Conservation (phyloP, 2,797 vertebrate species). For the Poeciliopsis paucimaculata region DNA sequence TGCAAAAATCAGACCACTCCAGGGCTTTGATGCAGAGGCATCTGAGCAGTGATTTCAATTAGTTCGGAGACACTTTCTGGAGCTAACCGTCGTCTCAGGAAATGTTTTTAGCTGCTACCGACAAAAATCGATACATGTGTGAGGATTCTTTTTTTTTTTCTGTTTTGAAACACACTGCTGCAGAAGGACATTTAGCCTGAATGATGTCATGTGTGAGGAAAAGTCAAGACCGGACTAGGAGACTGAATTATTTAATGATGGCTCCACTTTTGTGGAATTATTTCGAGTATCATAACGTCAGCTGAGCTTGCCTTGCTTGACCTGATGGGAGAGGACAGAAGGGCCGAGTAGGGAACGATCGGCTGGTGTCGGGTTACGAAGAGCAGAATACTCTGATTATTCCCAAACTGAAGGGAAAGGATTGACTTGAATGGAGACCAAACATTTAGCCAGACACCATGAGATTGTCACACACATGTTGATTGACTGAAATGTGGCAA, state of each 20-base stretch:
- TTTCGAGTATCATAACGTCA: conserved; percentile 94
- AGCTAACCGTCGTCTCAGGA: conserved; percentile 25
- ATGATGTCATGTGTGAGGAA: conserved; percentile 84
- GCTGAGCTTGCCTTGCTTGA: conserved; percentile 84
- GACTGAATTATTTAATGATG: conserved; percentile 89
- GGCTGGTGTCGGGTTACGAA: conserved; percentile 88
- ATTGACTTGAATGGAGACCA: conserved; percentile 86
- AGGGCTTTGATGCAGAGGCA: conserved; percentile 59
- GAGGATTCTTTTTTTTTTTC: conserved; percentile 20
- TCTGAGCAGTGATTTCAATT: conserved; percentile 41
- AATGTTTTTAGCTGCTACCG: conserved; percentile 36
- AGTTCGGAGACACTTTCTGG: conserved; percentile 37
- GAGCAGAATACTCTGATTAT: conserved; percentile 91
- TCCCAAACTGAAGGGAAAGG: conserved; percentile 87
- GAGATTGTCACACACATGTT: neutral
- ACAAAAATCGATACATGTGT: conserved; percentile 50
- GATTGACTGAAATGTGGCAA: neutral
- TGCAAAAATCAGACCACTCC: conserved; percentile 64
- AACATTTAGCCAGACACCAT: conserved; percentile 69
- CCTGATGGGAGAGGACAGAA: conserved; percentile 61
- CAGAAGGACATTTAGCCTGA: conserved; percentile 83
- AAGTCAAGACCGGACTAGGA: conserved; percentile 84
- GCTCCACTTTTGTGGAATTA: conserved; percentile 94
- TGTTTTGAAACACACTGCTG: conserved; percentile 66
- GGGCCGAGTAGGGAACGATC: conserved; percentile 89